These are phyloP conservation scores for Calephelis nemesis DNA, from an alignment of 1,140 invertebrate species.

Conservation along the genomic window DNA sequence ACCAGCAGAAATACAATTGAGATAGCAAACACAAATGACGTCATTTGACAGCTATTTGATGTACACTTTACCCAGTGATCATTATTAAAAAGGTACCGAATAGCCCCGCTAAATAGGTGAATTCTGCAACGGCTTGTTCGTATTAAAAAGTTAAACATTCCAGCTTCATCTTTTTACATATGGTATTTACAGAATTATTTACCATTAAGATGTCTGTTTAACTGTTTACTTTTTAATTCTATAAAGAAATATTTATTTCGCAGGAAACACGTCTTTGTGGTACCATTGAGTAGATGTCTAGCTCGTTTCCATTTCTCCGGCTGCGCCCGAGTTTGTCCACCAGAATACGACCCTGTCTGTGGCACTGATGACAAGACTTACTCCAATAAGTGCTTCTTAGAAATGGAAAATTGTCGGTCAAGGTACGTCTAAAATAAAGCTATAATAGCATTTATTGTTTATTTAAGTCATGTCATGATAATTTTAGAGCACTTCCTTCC, in stretches of 20 bases:
- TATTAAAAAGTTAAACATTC: no score
- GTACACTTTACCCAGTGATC: no score
- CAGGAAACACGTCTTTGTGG: constrained; percentile 92
- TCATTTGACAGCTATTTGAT: no score
- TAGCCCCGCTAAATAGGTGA: no score
- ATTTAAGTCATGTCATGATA: not conserved
- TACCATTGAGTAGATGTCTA: constrained; percentile 90
- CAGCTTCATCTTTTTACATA: no score
- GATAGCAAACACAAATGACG: no score
- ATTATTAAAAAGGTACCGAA: no score
- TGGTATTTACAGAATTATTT: no score
- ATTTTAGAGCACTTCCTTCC: no score
- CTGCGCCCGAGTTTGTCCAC: constrained; percentile 91
- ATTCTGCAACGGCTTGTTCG: no score
- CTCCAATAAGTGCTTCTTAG: constrained; percentile 94
- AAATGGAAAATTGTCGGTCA: constrained; percentile 92
- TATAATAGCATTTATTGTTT: not conserved
- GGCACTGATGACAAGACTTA: constrained; percentile 94
- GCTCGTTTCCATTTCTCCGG: constrained; percentile 90
- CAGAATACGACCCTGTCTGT: constrained; percentile 93
- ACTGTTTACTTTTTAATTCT: not conserved
- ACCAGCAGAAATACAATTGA: no score
- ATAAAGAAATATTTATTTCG: constrained; percentile 31
- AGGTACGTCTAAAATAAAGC: constrained; percentile 64
- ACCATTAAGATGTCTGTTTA: no score